Conservation (phyloP, 2,113 vertebrate species). For the Hydrolagus affinis region DNA sequence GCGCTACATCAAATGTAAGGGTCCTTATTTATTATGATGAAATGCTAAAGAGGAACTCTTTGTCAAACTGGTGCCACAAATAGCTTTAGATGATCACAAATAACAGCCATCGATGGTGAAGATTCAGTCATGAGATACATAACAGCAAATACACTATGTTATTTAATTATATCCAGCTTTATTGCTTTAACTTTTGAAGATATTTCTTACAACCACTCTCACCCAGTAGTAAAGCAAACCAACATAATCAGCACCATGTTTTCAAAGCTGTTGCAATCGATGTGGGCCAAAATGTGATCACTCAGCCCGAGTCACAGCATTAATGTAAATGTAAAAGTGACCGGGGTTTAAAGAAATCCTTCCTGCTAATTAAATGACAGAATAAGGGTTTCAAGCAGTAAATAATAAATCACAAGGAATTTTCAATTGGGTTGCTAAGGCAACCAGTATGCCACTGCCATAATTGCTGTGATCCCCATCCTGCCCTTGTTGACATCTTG, state of each 20-base stretch:
- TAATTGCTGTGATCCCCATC: slow-evolving; percentile 67
- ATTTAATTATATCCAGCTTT: not conserved
- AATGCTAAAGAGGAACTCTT: not conserved
- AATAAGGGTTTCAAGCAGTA: slow-evolving; percentile 61
- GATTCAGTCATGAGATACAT: slow-evolving; percentile 1
- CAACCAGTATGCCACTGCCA: slow-evolving; percentile 66
- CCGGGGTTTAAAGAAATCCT: slow-evolving; percentile 45
- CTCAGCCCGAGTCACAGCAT: slow-evolving; percentile 2
- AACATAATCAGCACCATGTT: not conserved
- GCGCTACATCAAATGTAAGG: not conserved
- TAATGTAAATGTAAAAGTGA: slow-evolving; percentile 45
- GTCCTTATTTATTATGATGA: too few relatives aligned
- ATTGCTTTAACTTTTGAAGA: not conserved
- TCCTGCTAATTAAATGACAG: slow-evolving; percentile 67
- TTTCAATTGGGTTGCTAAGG: slow-evolving; percentile 71
- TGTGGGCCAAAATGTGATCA: not conserved
- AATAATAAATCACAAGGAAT: slow-evolving; percentile 76
- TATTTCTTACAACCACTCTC: too few relatives aligned
- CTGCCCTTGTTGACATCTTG: slow-evolving; percentile 64
- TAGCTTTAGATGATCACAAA: not conserved
- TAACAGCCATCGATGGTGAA: not conserved
- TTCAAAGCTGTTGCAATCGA: too few relatives aligned
- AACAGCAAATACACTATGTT: not conserved
- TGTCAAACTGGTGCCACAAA: not conserved
- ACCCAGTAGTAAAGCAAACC: not conserved